Evolutionary conservation across 2,888 invertebrate species (phyloP).

Genomic region (Acanthoscelides obtectus): DNA sequence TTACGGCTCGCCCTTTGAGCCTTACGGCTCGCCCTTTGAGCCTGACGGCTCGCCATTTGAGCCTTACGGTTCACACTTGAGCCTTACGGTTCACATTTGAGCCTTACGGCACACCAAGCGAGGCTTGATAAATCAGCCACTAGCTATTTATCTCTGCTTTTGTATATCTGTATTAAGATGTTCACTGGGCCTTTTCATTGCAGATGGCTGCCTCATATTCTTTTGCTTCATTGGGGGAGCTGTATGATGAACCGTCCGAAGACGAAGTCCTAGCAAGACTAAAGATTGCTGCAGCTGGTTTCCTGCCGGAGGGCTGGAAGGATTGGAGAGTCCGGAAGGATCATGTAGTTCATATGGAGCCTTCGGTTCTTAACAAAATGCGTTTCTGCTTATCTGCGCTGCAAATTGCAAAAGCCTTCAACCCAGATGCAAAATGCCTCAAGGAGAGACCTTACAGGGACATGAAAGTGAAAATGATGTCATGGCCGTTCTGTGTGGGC

Average conservation of each 20-base stretch:
- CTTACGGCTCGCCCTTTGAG: background rate
- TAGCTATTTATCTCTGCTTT: too few species aligned
- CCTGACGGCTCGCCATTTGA: background rate
- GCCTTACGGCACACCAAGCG: too few species aligned
- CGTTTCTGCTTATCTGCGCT: constrained; percentile 28
- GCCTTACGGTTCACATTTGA: too few species aligned
- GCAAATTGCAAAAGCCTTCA: constrained; percentile 23
- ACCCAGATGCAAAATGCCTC: constrained; percentile 17
- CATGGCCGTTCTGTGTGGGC: constrained; percentile 28
- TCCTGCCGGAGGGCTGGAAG: constrained; percentile 17
- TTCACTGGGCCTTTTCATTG: too few species aligned
- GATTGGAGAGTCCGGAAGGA: constrained; percentile 11
- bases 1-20: background rate
- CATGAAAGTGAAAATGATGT: constrained; percentile 25
- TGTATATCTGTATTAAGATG: too few species aligned
- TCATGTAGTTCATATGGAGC: constrained; percentile 6
- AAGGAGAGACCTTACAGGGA: constrained; percentile 22
- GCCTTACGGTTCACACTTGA: too few species aligned
- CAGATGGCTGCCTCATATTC: background rate
- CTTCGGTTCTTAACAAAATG: constrained; percentile 25
- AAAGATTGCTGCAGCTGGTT: background rate
- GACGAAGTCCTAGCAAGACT: too few species aligned
- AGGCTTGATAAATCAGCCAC: too few species aligned
- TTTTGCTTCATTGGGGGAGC: background rate
- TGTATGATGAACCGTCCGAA: too few species aligned